Percentiles rank a stretch among this genome's conserved stretches.
Conservation (phyloP, 2,797 vertebrate species). For the Acanthurus lineatus region DNA sequence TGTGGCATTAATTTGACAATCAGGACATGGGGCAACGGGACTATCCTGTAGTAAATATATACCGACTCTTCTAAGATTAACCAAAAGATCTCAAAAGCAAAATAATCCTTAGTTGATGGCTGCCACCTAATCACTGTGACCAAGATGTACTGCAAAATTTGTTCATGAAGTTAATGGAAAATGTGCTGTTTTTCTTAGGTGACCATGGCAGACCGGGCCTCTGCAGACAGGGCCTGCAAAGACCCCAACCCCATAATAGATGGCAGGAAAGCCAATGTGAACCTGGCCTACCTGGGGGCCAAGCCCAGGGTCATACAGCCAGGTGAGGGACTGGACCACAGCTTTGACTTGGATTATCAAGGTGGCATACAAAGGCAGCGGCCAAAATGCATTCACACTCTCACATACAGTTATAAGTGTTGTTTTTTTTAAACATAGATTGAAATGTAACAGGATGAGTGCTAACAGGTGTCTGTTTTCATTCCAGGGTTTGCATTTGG, state of each 20-base stretch:
- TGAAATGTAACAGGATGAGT: neutral
- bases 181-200: constrained; percentile 84
- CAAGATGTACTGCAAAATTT: neutral
- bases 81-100: neutral
- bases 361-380: constrained; percentile 28
- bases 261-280: constrained; percentile 97
- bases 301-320: constrained; percentile 98
- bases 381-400: constrained; percentile 15
- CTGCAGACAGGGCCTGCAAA: constrained; percentile 96
- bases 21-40: neutral
- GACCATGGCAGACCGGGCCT: constrained; percentile 96
- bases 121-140: neutral
- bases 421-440: neutral
- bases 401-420: neutral
- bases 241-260: constrained; percentile 99
- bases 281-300: constrained; percentile 97
- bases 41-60: too few species aligned
- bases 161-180: constrained; percentile 19
- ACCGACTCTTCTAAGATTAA: neutral
- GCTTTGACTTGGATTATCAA: constrained; percentile 41
- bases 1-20: neutral
- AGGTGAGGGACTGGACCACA: constrained; percentile 85
- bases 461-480: constrained; percentile 34
- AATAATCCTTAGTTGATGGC: rapidly evolving
- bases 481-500: constrained; percentile 96